phyloP scores from a whole-genome alignment of 2,797 vertebrate species.

The Arremon brunneinucha region DNA sequence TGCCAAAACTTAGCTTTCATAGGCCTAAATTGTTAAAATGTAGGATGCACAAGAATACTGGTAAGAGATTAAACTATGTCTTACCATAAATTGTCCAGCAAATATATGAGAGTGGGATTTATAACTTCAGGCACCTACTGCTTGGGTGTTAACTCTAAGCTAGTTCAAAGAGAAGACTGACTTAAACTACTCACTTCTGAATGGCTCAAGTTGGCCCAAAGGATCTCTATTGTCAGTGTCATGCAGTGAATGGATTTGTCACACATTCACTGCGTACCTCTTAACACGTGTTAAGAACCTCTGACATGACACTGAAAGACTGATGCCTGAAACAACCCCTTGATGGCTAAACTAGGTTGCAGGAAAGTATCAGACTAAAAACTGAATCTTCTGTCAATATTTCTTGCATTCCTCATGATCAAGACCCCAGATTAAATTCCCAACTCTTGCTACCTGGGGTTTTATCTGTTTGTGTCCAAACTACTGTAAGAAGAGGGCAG shows the following conservation, averaged over 20 bases:
- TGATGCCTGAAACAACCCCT: background rate
- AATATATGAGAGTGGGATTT: background rate
- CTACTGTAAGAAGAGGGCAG: background rate
- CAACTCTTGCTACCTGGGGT: background rate
- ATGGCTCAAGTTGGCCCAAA: background rate
- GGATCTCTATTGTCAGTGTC: background rate
- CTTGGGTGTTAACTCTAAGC: background rate
- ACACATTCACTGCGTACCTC: rapidly evolving
- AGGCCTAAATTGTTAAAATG: background rate
- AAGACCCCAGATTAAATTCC: background rate
- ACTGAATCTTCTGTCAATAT: background rate
- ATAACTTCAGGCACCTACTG: background rate
- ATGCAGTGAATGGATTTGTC: background rate
- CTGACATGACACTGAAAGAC: background rate
- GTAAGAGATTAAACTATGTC: background rate
- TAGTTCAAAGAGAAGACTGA: background rate
- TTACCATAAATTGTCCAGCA: background rate
- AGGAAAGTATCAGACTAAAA: background rate
- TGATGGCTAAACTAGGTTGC: background rate
- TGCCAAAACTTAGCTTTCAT: constrained; percentile 14
- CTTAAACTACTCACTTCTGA: background rate
- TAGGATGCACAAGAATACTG: background rate
- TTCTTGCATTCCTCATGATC: background rate
- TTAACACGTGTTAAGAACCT: background rate
- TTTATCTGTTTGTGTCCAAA: background rate